Evolutionary conservation across 2,888 invertebrate species (phyloP), one percentile per base, ranked within the genome.

Genomic region (Diaphora mendica): DNA sequence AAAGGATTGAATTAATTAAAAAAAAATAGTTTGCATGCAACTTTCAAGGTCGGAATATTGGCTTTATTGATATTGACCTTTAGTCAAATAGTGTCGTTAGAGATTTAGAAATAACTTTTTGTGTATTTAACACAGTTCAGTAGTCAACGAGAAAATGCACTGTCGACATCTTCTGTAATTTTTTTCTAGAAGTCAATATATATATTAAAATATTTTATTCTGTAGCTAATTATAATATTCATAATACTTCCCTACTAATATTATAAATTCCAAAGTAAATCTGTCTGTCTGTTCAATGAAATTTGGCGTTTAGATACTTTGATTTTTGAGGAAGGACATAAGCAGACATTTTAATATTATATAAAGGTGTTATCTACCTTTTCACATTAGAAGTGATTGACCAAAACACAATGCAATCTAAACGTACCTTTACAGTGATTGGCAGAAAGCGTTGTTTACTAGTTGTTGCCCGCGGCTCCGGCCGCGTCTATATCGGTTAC

Each of bases 381-480:
- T 23, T 8, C 8, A 5, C 23, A 51, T 51, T 51, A 23, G 8
- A 23, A 23, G 51, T 23, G 23, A 51, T 51, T 51, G 5, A 15
- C 23, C 23, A 30, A 20, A 44, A 48, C 20, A 30, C 44, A 44
- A 17, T 9, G 20, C 51, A 59, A 55, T 55, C 20, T n/a, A 59
- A 17, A 39, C 73, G 75, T 70, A 65, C 77, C 84, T 77, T 85
- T 78, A 84, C 64, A 77, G 77, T 77, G 77, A 81, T 78, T 77
- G 82, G 76, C 76, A 76, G 71, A 73, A 48, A n/a, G n/a, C n/a
- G n/a, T n/a, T n/a, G n/a, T n/a, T n/a, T n/a, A n/a, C n/a, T n/a
- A n/a, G n/a, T n/a, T n/a, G n/a, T n/a, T n/a, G n/a, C n/a, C n/a
- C n/a, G n/a, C n/a, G n/a, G n/a, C n/a, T n/a, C n/a, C n/a, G n/a